These are phyloP conservation scores for Malurus alboscapulatus DNA, from an alignment of 2,113 vertebrate genomes.

Conservation along the genomic window DNA sequence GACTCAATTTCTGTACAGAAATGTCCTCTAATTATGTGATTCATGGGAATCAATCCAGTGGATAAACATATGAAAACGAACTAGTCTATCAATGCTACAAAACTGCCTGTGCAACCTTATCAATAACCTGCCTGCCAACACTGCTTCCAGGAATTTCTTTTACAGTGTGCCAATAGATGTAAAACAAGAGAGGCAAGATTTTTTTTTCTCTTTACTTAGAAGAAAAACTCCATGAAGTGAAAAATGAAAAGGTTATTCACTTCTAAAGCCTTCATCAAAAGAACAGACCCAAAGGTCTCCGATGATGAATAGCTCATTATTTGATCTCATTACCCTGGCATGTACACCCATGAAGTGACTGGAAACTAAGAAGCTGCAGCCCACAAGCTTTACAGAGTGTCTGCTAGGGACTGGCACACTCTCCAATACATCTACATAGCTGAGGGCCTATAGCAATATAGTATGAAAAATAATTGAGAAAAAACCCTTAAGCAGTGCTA, in stretches of 20 bases:
- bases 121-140: not conserved
- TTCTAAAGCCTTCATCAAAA: slow-evolving; percentile 21
- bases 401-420: not conserved
- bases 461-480: not conserved
- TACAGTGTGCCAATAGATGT: not conserved
- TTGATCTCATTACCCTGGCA: slow-evolving; percentile 16
- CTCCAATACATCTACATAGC: not conserved
- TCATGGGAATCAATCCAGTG: not conserved
- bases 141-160: not conserved
- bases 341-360: not conserved
- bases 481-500: not conserved
- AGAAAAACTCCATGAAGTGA: not conserved
- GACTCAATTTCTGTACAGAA: not conserved
- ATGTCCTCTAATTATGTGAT: not conserved
- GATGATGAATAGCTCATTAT: slow-evolving; percentile 35
- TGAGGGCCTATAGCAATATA: not conserved
- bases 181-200: not conserved
- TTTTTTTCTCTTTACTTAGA: not conserved
- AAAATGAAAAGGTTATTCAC: slow-evolving; percentile 35
- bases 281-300: slow-evolving; percentile 15
- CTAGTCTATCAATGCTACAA: not conserved
- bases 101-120: not conserved
- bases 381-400: not conserved
- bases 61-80: not conserved
- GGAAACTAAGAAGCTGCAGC: not conserved